A percentile compares a stretch with the other conserved stretches of the same genome.
phyloP scores from a whole-genome alignment of 2,797 vertebrate species.

The Eulemur coronatus region DNA sequence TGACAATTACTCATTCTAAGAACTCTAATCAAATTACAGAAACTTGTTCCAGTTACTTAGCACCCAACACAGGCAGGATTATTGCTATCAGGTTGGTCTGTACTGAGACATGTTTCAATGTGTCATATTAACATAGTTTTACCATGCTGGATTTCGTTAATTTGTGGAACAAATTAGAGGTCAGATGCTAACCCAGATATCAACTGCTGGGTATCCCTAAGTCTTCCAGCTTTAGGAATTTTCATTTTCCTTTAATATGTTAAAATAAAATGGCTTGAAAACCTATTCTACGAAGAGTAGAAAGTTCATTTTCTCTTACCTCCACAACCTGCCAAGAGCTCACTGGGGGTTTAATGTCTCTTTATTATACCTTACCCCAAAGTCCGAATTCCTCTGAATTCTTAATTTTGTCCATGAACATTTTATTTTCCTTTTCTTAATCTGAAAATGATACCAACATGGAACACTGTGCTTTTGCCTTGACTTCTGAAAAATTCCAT shows the following conservation, averaged over 20 bases:
- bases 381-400: neutral
- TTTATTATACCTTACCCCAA: neutral
- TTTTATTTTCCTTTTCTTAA: neutral
- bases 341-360: neutral
- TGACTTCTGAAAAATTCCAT: neutral
- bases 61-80: neutral
- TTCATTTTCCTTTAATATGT: neutral
- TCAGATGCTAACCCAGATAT: neutral
- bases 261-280: neutral
- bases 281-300: neutral
- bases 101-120: neutral
- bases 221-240: neutral
- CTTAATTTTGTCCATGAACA: neutral
- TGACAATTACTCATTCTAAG: slow-evolving; percentile 60
- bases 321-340: neutral
- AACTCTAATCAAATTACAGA: neutral
- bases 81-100: neutral
- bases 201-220: neutral
- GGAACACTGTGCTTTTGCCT: neutral
- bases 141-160: neutral
- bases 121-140: neutral
- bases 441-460: neutral
- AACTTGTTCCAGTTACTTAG: neutral
- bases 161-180: neutral
- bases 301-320: neutral